Conservation (phyloP, 2,113 vertebrate species). For the Drymodes brunneopygia region DNA sequence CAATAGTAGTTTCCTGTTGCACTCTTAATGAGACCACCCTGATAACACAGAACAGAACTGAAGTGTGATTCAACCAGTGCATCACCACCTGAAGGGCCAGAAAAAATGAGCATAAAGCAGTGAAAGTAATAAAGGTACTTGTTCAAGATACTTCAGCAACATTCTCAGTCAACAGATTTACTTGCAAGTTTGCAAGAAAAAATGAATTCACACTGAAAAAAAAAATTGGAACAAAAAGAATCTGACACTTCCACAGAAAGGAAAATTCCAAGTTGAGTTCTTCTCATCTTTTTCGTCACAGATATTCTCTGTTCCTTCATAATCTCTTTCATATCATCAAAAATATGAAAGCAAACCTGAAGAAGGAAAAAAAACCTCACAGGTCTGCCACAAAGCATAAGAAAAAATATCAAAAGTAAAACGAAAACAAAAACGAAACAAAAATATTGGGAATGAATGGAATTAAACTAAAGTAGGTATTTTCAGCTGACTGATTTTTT, state of each 20-base stretch:
- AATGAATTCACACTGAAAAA: not conserved
- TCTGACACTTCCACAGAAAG: not conserved
- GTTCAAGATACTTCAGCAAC: not conserved
- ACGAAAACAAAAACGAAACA: not conserved
- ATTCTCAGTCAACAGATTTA: not conserved
- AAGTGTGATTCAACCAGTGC: not conserved
- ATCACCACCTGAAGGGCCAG: not conserved
- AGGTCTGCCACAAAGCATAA: not conserved
- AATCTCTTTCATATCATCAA: not conserved
- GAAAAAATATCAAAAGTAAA: not conserved
- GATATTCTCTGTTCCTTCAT: not conserved
- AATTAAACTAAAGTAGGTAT: not conserved
- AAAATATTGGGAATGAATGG: not conserved
- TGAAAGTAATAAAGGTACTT: not conserved
- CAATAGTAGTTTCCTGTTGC: not conserved
- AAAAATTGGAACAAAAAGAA: not conserved
- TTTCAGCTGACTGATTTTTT: not conserved
- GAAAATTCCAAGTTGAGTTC: not conserved
- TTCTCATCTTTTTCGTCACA: not conserved
- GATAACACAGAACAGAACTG: not conserved
- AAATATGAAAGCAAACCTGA: not conserved
- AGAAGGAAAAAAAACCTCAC: not conserved
- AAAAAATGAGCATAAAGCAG: not conserved
- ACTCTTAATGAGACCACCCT: not conserved
- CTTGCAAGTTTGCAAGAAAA: not conserved